Conservation (phyloP, 2,888 invertebrate species). For the Lamproptera curius region DNA sequence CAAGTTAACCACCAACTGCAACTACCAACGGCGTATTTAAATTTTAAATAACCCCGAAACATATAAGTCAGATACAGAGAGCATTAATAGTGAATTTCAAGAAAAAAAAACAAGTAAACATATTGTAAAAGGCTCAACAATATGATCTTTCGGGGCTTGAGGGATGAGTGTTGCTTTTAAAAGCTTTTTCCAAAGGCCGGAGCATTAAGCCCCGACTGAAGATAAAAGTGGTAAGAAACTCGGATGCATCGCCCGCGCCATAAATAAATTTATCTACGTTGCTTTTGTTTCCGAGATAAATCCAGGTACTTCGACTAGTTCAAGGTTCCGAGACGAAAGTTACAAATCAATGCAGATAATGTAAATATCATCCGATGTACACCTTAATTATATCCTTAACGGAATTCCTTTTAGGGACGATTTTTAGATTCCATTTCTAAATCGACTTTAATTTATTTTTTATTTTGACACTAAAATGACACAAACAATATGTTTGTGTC, state of each 20-base stretch:
- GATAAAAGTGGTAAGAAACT: conserved; percentile 62
- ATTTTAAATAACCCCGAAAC: too few relatives aligned
- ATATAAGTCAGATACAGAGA: background rate
- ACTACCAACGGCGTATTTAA: too few relatives aligned
- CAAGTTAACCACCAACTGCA: too few relatives aligned
- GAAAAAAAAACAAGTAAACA: conserved; percentile 23
- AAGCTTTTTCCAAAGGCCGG: conserved; percentile 59
- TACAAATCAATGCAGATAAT: conserved; percentile 35
- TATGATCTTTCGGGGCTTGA: conserved; percentile 49
- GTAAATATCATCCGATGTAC: conserved; percentile 21
- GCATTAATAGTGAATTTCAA: conserved; percentile 12
- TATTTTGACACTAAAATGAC: too few relatives aligned
- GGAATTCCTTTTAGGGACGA: too few relatives aligned
- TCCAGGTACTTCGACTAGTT: conserved; percentile 57
- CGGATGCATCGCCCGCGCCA: conserved; percentile 53
- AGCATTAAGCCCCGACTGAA: conserved; percentile 59
- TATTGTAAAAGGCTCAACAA: conserved; percentile 28
- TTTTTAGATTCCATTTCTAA: too few relatives aligned
- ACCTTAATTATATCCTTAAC: conserved; percentile 14
- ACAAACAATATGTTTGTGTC: too few relatives aligned
- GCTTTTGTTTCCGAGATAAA: conserved; percentile 66
- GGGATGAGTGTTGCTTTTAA: conserved; percentile 62
- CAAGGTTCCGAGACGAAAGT: conserved; percentile 44
- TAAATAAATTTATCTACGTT: conserved; percentile 66
- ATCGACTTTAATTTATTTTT: too few relatives aligned